Percentiles rank a stretch among this genome's conserved stretches.
Evolutionary conservation across 1,140 invertebrate species (phyloP).

Genomic region (Nymphalis io): DNA sequence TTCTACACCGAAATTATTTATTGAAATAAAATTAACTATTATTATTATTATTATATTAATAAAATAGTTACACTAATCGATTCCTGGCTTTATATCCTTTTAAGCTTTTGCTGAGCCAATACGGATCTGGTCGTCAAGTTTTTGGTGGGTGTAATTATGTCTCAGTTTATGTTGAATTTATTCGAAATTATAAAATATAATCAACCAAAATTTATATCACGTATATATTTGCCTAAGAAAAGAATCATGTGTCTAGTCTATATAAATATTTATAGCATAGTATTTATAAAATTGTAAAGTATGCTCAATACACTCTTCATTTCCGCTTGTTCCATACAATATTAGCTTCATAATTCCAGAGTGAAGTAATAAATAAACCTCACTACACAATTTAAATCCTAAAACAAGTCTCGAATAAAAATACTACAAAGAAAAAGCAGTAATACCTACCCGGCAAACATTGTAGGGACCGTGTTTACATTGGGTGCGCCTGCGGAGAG

Average conservation of each 20-base stretch:
- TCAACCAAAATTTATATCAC: too few species aligned
- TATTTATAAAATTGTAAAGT: not conserved
- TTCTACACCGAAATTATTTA: too few species aligned
- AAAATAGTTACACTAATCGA: too few species aligned
- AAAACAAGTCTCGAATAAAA: slow-evolving; percentile 30
- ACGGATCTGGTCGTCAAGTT: too few species aligned
- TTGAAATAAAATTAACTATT: too few species aligned
- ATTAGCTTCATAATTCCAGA: slow-evolving; percentile 22
- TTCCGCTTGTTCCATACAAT: slow-evolving; percentile 12
- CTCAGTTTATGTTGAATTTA: too few species aligned
- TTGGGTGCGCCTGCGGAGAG: slow-evolving; percentile 30
- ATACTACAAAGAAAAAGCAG: slow-evolving; percentile 37
- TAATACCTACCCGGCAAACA: slow-evolving; percentile 33
- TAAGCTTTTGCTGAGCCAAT: too few species aligned
- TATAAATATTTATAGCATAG: not conserved
- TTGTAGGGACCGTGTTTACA: slow-evolving; percentile 35
- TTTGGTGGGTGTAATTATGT: too few species aligned
- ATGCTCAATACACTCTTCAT: slow-evolving; percentile 3
- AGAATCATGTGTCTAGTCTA: not conserved
- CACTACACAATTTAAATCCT: slow-evolving; percentile 9
- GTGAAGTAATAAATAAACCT: slow-evolving; percentile 22
- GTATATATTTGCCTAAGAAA: too few species aligned
- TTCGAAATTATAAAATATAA: too few species aligned
- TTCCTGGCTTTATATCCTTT: too few species aligned
- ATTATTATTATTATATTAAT: too few species aligned